Conservation (phyloP, 2,888 invertebrate species). For the Diplolepis rosae region DNA sequence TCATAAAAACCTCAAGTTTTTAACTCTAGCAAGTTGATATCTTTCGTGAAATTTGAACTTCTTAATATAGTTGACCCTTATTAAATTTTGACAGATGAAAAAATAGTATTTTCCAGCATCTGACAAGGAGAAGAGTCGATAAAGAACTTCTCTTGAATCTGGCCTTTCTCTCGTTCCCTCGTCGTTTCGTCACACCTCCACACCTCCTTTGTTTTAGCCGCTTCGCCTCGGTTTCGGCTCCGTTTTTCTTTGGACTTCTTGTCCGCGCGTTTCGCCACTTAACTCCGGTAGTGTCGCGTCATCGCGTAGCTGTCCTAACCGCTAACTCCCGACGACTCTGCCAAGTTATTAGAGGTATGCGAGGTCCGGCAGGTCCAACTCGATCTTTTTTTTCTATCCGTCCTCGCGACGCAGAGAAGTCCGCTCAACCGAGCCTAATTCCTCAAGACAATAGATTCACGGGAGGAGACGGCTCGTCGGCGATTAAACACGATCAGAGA, state of each 20-base stretch:
- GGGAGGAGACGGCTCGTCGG: constrained; percentile 50
- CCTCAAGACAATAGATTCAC: constrained; percentile 50
- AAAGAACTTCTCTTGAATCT: not conserved
- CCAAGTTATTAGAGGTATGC: constrained; percentile 65
- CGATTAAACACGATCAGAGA: constrained; percentile 42
- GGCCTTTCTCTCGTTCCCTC: constrained; percentile 37
- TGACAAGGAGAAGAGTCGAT: not conserved
- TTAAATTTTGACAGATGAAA: not conserved
- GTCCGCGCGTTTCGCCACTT: constrained; percentile 71
- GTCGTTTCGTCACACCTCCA: constrained; percentile 70
- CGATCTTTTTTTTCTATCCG: constrained; percentile 46
- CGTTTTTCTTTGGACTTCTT: constrained; percentile 65
- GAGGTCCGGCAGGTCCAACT: constrained; percentile 46
- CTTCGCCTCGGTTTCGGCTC: constrained; percentile 62
- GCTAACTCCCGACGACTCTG: constrained; percentile 56
- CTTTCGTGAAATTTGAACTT: too few species aligned
- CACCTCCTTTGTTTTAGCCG: constrained; percentile 70
- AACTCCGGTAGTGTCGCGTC: constrained; percentile 72
- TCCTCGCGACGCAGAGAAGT: constrained; percentile 27
- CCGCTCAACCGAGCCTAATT: constrained; percentile 48
- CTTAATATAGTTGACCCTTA: not conserved
- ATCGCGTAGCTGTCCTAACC: constrained; percentile 61
- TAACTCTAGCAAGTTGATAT: too few species aligned
- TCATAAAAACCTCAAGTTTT: too few species aligned
- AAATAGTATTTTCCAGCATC: not conserved